Base-by-base conservation (phyloP, 2,797 vertebrate genomes). In the Hippopotamyrus pictus region DNA sequence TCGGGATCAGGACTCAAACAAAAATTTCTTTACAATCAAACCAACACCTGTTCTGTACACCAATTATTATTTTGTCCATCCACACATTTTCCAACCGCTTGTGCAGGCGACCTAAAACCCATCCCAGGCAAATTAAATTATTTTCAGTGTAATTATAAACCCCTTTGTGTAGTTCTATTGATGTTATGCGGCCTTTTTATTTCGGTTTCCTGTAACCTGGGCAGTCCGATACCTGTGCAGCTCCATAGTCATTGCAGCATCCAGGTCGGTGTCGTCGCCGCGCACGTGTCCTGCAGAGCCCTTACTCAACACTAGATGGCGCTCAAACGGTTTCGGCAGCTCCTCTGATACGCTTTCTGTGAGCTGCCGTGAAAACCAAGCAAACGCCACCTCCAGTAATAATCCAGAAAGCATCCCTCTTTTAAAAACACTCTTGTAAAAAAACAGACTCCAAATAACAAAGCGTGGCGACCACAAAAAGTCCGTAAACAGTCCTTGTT, bases 191-290 rank as follows among this genome's bases (percentile, higher is more conserved):
- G 44, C 46, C 11, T 25, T 85, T 85, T 29, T 51, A 48, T n/a
- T 51, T 8, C 29, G 7, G 7, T 29, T 50, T 17, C 33, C 14
- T 41, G 17, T 76, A 50, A 83, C 5, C 51, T 2, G 44, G 44
- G n/a, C 59, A 73, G 50, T 83, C 25, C 2, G 3, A 44, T 84
- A 96, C 95, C 95, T 94, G 65, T 93, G 91, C 62, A 95, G 54
- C 51, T 94, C 92, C 33, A 93, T 90, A 88, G 92, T 37, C 5
- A 92, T 88, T 86, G 53, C 84, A 50, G 89, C 89, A 57, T 89
- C 92, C 48, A 88, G 88, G 2, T 89, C 57, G 22, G 88, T 89
- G 5, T 93, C 90, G 17, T 51, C 82, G 19, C 89, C 91, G 89
- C 89, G 83, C 3, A 88, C 84, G 0, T 90, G 90, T 57, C 86